phyloP scores from a whole-genome alignment of 2,888 invertebrate genomes.

The Anodontia alba region DNA sequence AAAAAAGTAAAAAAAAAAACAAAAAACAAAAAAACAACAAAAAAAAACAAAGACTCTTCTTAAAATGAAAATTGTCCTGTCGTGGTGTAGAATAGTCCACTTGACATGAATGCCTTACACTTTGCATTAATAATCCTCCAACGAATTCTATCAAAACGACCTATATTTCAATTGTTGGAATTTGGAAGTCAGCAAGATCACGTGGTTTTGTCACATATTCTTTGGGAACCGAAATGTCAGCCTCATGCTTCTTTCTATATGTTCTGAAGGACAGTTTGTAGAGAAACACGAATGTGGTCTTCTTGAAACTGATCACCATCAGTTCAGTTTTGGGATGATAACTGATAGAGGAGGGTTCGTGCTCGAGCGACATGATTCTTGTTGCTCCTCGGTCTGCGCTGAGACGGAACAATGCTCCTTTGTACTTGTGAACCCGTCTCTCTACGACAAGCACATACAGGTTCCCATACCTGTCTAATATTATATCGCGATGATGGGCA shows the following conservation, averaged over 20 bases:
- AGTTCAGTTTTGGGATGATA: slow-evolving; percentile 45
- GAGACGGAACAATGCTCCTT: slow-evolving; percentile 53
- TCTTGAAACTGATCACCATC: slow-evolving; percentile 50
- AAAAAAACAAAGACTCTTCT: too few relatives aligned
- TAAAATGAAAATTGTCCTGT: too few relatives aligned
- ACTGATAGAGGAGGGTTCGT: slow-evolving; percentile 42
- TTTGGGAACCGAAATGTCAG: slow-evolving; percentile 29
- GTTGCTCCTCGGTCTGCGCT: slow-evolving; percentile 40
- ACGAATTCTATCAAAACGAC: too few relatives aligned
- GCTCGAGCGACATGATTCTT: slow-evolving; percentile 42
- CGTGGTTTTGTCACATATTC: not conserved
- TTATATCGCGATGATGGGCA: slow-evolving; percentile 46
- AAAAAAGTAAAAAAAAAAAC: too few relatives aligned
- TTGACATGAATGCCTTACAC: too few relatives aligned
- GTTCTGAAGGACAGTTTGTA: slow-evolving; percentile 49
- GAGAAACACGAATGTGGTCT: slow-evolving; percentile 45
- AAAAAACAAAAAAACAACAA: too few relatives aligned
- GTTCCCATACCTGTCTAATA: slow-evolving; percentile 55
- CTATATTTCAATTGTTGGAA: slow-evolving; percentile 1
- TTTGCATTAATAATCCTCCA: too few relatives aligned
- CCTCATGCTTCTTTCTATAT: slow-evolving; percentile 17
- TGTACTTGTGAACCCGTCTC: slow-evolving; percentile 40
- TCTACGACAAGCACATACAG: slow-evolving; percentile 52
- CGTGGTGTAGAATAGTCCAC: too few relatives aligned
- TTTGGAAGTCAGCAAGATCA: not conserved